These are phyloP conservation scores for Acanthurus leucopareius DNA, from an alignment of 2,797 vertebrate species.

Conservation along the genomic window DNA sequence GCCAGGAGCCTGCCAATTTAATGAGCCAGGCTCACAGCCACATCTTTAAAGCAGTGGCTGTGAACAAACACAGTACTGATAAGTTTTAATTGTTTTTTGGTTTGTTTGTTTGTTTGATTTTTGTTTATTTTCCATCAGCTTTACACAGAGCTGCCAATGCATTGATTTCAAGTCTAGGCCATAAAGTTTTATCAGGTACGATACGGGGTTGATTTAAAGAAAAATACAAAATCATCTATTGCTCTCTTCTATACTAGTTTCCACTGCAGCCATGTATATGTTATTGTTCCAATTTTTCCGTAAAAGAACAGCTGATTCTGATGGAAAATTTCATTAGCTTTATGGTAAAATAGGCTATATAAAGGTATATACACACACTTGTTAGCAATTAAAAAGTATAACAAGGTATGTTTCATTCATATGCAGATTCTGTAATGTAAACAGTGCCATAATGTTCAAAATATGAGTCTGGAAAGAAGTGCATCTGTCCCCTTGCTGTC, in stretches of 20 bases:
- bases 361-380: no score
- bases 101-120: no score
- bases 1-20: slow-evolving; percentile 28
- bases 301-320: no score
- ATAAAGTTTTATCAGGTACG: background rate
- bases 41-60: background rate
- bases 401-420: background rate
- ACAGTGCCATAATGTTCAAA: background rate
- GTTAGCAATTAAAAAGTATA: no score
- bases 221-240: background rate
- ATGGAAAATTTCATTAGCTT: no score
- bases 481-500: slow-evolving; percentile 5
- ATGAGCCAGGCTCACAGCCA: slow-evolving; percentile 25
- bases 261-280: background rate
- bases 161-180: background rate
- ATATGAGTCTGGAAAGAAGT: background rate
- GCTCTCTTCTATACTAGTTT: background rate
- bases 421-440: background rate
- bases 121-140: background rate
- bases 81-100: background rate
- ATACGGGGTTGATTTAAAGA: background rate
- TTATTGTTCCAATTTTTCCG: background rate
- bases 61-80: background rate
- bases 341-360: no score
- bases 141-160: background rate